Evolutionary conservation across 2,888 invertebrate genomes (phyloP).

Genomic region (Spodoptera littoralis): DNA sequence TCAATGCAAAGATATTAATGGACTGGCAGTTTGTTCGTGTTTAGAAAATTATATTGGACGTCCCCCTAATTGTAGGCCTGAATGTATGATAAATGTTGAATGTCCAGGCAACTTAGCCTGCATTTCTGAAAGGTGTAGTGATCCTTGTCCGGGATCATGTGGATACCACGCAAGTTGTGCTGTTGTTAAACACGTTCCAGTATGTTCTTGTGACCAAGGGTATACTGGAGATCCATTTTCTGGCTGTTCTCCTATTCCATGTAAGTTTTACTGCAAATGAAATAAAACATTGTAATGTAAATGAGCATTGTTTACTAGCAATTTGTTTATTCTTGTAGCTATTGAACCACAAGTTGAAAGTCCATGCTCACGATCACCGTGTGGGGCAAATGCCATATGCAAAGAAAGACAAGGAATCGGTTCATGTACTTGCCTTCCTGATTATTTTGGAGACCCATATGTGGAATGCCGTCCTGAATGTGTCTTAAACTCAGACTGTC

Average conservation of each 20-base stretch:
- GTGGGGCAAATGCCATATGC: constrained; percentile 95
- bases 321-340: constrained; percentile 73
- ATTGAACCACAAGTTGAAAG: constrained; percentile 85
- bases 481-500: constrained; percentile 95
- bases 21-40: constrained; percentile 93
- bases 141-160: constrained; percentile 93
- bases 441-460: constrained; percentile 96
- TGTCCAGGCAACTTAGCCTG: constrained; percentile 92
- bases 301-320: background rate
- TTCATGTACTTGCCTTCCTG: constrained; percentile 94
- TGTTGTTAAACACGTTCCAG: constrained; percentile 92
- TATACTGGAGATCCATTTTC: constrained; percentile 94
- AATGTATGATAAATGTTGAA: constrained; percentile 92
- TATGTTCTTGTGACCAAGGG: constrained; percentile 92
- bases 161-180: constrained; percentile 92
- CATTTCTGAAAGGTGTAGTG: constrained; percentile 91
- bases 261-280: constrained; percentile 79
- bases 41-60: constrained; percentile 92
- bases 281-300: background rate
- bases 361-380: constrained; percentile 95
- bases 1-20: constrained; percentile 91
- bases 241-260: constrained; percentile 90
- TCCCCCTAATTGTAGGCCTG: constrained; percentile 93
- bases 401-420: constrained; percentile 94
- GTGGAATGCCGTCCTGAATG: constrained; percentile 96